These are phyloP conservation scores for Lutraria rhynchaena DNA, from an alignment of 1,140 invertebrate genomes.

Conservation along the genomic window DNA sequence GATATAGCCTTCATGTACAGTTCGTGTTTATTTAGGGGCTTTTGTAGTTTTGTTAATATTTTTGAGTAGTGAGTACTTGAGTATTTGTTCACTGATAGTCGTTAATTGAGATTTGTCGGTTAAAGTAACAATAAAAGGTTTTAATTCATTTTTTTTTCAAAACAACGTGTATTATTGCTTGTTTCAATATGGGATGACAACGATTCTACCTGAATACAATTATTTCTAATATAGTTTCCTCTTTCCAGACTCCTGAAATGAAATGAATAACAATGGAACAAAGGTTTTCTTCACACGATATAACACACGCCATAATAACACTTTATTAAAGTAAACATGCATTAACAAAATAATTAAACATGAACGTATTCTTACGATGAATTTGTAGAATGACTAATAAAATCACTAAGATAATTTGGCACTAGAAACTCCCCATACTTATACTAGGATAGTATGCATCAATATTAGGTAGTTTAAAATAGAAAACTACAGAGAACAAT, in stretches of 20 bases:
- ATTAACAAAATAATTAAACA: background rate
- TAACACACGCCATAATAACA: background rate
- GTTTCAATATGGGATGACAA: background rate
- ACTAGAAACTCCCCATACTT: background rate
- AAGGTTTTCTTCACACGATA: too few relatives aligned
- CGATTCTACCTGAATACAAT: conserved; percentile 10
- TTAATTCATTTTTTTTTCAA: too few relatives aligned
- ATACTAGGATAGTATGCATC: background rate
- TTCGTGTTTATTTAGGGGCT: background rate
- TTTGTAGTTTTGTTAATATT: background rate
- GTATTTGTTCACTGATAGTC: background rate
- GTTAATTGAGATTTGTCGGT: background rate
- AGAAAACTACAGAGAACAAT: background rate
- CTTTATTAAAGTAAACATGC: background rate
- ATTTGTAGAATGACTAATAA: background rate
- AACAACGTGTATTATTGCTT: background rate
- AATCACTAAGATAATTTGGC: background rate
- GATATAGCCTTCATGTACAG: background rate
- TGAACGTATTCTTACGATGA: background rate
- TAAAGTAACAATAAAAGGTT: too few relatives aligned
- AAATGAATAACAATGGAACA: too few relatives aligned
- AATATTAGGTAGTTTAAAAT: background rate
- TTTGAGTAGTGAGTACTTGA: background rate
- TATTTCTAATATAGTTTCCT: conserved; percentile 16
- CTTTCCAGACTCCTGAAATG: background rate